Base-by-base conservation (phyloP, 2,888 invertebrate genomes). In the Acrobasis consociella region DNA sequence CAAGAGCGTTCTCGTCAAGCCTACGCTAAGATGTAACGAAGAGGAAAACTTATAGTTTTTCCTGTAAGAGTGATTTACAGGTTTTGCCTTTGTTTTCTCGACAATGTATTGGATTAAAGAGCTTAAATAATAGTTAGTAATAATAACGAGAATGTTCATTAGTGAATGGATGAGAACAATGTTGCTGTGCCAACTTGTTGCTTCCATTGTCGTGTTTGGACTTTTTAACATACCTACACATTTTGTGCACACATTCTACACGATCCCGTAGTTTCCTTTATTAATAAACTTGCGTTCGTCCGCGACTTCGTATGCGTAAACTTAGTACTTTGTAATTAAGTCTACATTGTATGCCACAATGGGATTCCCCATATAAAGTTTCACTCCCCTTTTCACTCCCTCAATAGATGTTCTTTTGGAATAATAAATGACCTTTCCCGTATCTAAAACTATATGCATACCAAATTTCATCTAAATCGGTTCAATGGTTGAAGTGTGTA, bases 91-190 rank as follows among this genome's bases (percentile, higher is more conserved):
- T 52, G 22, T 37, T 52, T 46, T 10, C 22, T 42, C 22, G 13
- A 46, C 42, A 56, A 42, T 22, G 22, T 22, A 10, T 56, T 31
- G 5, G 42, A 56, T 56, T 42, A 13, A 56, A 56, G 8, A 15
- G 42, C 22, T 42, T 56, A 39, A 53, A 22, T 22, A 56, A 42
- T 56, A 22, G 22, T 22, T 22, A 22, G 56, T 56, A 37, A 55
- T 38, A 39, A 39, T 39, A 56, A 56, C 15, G 16, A 56, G 17
- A 13, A 16, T 55, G 56, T 56, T 42, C 56, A 56, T 56, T 56
- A 42, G 42, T 42, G 17, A 42, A 42, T 42, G 22, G 42, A 13
- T 2, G 9, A 16, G 5, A 46, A 56, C 56, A 53, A 53, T 53
- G 53, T 46, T 1, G 17, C 11, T 38, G 2, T n/a, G 5, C 46